Conservation (phyloP, 2,113 vertebrate species). For the Orthonyx spaldingii region DNA sequence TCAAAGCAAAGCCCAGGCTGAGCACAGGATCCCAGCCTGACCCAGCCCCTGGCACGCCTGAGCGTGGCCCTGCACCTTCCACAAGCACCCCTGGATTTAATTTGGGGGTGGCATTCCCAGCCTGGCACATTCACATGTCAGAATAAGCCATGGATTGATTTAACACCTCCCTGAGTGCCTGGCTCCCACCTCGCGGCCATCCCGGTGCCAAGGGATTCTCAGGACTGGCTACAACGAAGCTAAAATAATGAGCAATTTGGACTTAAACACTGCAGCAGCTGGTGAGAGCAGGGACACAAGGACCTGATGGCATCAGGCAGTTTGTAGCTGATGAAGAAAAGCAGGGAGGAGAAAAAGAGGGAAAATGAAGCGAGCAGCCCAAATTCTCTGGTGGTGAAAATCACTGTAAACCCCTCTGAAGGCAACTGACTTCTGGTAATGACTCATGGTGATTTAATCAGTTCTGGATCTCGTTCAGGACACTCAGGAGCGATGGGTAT, state of each 20-base stretch:
- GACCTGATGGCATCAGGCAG: not conserved
- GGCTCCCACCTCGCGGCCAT: not conserved
- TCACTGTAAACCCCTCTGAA: not conserved
- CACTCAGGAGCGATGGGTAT: not conserved
- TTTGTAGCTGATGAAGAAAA: not conserved
- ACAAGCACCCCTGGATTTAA: not conserved
- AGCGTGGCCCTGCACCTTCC: not conserved
- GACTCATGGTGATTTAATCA: not conserved
- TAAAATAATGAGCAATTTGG: not conserved
- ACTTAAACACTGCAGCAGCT: not conserved
- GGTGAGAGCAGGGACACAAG: rapidly evolving
- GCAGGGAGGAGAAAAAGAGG: not conserved
- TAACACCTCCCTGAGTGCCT: not conserved
- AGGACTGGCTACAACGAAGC: not conserved
- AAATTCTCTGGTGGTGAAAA: not conserved
- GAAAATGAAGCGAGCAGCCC: not conserved
- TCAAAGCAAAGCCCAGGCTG: not conserved
- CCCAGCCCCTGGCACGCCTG: not conserved
- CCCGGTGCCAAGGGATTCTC: not conserved
- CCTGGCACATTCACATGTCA: not conserved
- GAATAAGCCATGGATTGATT: not conserved
- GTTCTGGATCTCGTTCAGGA: not conserved
- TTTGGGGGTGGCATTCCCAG: not conserved
- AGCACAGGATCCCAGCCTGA: not conserved
- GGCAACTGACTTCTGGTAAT: not conserved